Evolutionary conservation across 2,888 invertebrate species (phyloP).

Genomic region (Oeneis ivallda): DNA sequence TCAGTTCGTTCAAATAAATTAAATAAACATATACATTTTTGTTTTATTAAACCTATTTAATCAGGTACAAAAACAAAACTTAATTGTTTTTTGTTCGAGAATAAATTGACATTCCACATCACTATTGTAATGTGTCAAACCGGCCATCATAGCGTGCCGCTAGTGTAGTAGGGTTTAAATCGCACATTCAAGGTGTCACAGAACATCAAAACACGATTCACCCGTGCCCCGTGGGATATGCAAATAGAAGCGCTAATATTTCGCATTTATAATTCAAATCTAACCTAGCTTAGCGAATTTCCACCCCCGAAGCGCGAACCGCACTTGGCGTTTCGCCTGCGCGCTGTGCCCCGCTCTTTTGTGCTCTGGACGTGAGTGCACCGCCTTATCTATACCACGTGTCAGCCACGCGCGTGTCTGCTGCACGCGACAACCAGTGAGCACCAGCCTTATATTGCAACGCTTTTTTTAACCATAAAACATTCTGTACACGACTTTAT

Average conservation of each 20-base stretch:
- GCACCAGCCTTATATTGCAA: constrained; percentile 53
- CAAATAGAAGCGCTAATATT: constrained; percentile 71
- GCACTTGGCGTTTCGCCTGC: constrained; percentile 70
- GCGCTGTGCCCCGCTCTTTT: constrained; percentile 66
- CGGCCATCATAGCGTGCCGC: too few species aligned
- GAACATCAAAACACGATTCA: constrained; percentile 36
- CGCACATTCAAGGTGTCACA: constrained; percentile 33
- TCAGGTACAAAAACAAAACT: too few species aligned
- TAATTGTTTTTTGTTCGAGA: too few species aligned
- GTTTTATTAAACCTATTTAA: too few species aligned
- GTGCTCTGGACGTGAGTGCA: constrained; percentile 74
- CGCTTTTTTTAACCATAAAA: constrained; percentile 39
- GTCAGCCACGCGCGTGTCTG: constrained; percentile 68
- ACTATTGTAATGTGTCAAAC: too few species aligned
- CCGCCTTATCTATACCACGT: constrained; percentile 76
- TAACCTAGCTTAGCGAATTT: constrained; percentile 76
- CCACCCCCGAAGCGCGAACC: constrained; percentile 64
- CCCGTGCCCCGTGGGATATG: constrained; percentile 70
- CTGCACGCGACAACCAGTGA: constrained; percentile 72
- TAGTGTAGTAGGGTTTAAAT: too few species aligned
- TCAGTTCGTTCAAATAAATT: too few species aligned
- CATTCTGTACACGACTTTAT: constrained; percentile 49
- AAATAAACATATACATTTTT: too few species aligned
- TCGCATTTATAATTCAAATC: constrained; percentile 78
- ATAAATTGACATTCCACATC: too few species aligned